Conservation (phyloP, 2,888 invertebrate genomes). For the Isotomurus palustris region DNA sequence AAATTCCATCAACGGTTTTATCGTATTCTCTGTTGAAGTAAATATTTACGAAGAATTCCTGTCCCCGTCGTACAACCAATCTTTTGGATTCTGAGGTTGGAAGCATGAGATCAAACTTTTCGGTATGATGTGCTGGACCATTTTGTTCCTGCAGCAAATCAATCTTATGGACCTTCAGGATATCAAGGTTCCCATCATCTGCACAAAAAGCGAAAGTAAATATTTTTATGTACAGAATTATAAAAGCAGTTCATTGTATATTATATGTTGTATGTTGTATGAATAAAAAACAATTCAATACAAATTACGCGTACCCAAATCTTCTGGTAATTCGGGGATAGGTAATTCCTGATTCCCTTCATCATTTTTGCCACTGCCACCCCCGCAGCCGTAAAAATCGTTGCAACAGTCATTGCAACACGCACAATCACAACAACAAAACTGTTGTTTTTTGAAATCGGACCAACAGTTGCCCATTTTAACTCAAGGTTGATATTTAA, state of each 20-base stretch:
- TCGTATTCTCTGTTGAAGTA: constrained; percentile 70
- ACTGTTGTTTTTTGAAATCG: constrained; percentile 6
- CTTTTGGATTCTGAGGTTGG: constrained; percentile 55
- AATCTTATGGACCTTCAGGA: constrained; percentile 66
- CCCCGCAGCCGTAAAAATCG: constrained; percentile 10
- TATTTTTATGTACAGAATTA: not conserved
- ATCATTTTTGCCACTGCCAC: not conserved
- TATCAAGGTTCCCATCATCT: constrained; percentile 47
- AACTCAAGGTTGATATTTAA: not conserved
- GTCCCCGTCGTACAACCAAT: constrained; percentile 76
- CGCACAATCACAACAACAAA: constrained; percentile 13
- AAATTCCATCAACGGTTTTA: constrained; percentile 68
- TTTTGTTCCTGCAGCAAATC: constrained; percentile 71
- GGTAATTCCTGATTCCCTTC: constrained; percentile 8
- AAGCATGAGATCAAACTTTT: constrained; percentile 69
- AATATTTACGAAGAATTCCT: constrained; percentile 69
- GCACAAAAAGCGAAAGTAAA: constrained; percentile 12
- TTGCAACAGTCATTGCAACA: constrained; percentile 11
- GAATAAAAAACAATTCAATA: not conserved
- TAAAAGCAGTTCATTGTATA: not conserved
- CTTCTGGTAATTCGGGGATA: constrained; percentile 22
- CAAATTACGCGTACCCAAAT: no score
- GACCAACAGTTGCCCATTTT: constrained; percentile 27
- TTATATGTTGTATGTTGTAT: not conserved
- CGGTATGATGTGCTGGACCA: constrained; percentile 71